These are phyloP conservation scores for Scaptomyza parva DNA, from an alignment of 2,888 invertebrate species.

Conservation along the genomic window DNA sequence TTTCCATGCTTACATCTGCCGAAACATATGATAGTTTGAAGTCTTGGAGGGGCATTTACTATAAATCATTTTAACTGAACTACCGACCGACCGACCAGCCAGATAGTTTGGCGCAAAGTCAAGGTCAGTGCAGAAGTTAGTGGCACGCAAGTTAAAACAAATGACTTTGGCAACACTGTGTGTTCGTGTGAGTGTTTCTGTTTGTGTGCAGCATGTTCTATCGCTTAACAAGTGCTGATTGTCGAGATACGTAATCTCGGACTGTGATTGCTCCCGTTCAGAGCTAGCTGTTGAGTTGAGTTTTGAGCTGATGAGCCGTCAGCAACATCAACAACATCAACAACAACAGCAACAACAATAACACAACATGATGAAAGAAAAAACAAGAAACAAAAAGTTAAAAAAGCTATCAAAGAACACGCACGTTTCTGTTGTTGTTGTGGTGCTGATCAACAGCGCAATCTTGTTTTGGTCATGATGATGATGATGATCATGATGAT, in stretches of 20 bases:
- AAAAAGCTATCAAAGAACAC: constrained; percentile 60
- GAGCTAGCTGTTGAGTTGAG: constrained; percentile 9
- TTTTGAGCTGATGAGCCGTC: constrained; percentile 45
- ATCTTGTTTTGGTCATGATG: constrained; percentile 71
- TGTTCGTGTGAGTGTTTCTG: constrained; percentile 7
- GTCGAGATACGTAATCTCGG: constrained; percentile 47
- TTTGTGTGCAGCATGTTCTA: constrained; percentile 23
- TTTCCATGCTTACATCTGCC: neutral
- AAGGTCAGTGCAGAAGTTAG: constrained; percentile 37
- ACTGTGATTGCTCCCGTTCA: constrained; percentile 50
- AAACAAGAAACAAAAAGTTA: constrained; percentile 30
- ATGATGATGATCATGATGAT: constrained; percentile 59
- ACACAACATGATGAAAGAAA: constrained; percentile 9
- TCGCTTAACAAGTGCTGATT: constrained; percentile 53
- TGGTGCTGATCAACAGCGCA: constrained; percentile 57
- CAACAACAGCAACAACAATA: constrained; percentile 6
- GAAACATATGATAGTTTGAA: neutral
- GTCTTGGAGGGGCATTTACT: neutral
- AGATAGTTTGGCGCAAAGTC: neutral
- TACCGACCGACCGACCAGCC: neutral
- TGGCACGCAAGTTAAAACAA: constrained; percentile 34
- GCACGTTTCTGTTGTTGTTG: constrained; percentile 47
- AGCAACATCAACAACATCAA: constrained; percentile 13
- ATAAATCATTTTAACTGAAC: neutral
- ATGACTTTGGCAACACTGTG: constrained; percentile 55